A percentile compares a stretch with the other conserved stretches of the same genome.
Conservation (phyloP, 1,140 invertebrate species). For the Oppia nitens region DNA sequence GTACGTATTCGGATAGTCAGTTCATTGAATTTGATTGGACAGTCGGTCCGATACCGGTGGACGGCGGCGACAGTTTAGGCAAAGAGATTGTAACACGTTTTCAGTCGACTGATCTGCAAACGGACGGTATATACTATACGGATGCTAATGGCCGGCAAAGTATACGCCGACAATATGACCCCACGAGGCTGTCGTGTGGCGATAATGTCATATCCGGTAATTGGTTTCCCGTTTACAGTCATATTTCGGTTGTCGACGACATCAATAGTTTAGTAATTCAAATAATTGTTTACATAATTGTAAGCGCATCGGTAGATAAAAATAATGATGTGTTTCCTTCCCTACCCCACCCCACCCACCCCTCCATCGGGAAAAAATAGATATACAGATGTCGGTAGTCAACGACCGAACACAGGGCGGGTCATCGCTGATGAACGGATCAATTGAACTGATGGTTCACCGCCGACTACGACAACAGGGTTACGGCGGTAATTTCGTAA, state of each 20-base stretch:
- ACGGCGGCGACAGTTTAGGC: conserved; percentile 19
- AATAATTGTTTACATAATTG: too few relatives aligned
- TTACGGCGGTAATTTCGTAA: too few relatives aligned
- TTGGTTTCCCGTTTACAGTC: conserved; percentile 82
- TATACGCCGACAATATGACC: conserved; percentile 46
- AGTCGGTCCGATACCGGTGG: conserved; percentile 72
- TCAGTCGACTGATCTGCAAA: conserved; percentile 26
- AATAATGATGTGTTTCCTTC: too few relatives aligned
- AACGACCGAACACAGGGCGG: too few relatives aligned
- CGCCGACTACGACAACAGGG: too few relatives aligned
- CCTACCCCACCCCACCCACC: too few relatives aligned
- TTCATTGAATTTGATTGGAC: conserved; percentile 77
- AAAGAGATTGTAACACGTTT: neutral
- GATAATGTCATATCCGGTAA: conserved; percentile 53
- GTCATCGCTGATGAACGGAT: too few relatives aligned
- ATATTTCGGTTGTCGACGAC: conserved; percentile 38
- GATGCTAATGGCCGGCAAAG: conserved; percentile 40
- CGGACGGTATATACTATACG: conserved; percentile 33
- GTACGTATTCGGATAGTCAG: conserved; percentile 46
- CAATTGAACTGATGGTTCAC: too few relatives aligned
- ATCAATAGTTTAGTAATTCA: too few relatives aligned
- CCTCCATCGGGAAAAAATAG: too few relatives aligned
- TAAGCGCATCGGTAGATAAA: too few relatives aligned
- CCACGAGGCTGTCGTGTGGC: conserved; percentile 51
- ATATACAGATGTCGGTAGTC: too few relatives aligned